Conservation (phyloP, 1,140 invertebrate genomes). For the Wasmannia auropunctata region DNA sequence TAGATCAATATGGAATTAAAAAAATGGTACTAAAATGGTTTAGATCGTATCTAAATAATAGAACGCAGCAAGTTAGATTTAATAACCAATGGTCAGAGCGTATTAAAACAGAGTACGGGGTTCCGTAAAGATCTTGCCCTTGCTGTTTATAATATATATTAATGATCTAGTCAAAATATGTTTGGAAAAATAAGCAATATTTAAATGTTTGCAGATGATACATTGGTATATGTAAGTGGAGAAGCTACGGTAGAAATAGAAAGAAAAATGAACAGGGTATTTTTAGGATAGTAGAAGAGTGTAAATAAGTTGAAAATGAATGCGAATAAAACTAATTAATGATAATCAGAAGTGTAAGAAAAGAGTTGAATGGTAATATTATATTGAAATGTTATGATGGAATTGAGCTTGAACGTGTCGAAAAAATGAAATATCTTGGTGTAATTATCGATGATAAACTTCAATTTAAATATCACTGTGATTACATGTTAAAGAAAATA, state of each 20-base stretch:
- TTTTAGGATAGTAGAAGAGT: not conserved
- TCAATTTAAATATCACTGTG: too few species aligned
- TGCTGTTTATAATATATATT: too few species aligned
- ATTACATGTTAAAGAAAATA: too few species aligned
- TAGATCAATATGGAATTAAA: not conserved
- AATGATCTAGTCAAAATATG: too few species aligned
- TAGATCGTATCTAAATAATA: slow-evolving; percentile 5
- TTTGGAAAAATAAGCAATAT: too few species aligned
- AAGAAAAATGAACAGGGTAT: not conserved
- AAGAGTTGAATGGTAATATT: not conserved
- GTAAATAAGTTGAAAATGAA: slow-evolving; percentile 28
- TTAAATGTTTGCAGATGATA: not conserved
- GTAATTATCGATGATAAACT: too few species aligned
- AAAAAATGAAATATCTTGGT: too few species aligned
- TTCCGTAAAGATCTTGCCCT: not conserved
- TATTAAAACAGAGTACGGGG: not conserved
- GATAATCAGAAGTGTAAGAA: slow-evolving; percentile 33
- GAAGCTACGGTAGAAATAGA: not conserved
- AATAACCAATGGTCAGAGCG: not conserved
- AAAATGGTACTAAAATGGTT: not conserved
- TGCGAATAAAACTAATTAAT: slow-evolving; percentile 60
- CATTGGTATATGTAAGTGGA: not conserved
- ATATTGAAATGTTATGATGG: slow-evolving; percentile 20
- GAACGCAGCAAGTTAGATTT: slow-evolving; percentile 9
- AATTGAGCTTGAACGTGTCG: not conserved